Percentiles rank a stretch among this genome's conserved stretches.
These are phyloP conservation scores for Trimorus sp. DNA, from an alignment of 2,888 invertebrate genomes.

Conservation along the genomic window DNA sequence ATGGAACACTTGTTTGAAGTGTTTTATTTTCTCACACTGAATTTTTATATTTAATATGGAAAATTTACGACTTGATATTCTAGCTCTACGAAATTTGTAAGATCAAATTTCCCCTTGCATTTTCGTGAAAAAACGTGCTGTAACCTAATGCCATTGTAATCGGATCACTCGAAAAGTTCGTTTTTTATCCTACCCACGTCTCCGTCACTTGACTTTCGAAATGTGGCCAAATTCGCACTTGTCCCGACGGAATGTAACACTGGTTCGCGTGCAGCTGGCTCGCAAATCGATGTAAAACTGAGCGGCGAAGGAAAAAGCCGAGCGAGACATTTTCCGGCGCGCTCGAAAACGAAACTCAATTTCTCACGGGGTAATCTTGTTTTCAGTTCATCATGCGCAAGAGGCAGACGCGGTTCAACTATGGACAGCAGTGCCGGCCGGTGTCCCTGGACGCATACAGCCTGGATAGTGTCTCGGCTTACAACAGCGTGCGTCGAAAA, in stretches of 20 bases:
- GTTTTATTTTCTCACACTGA: too few species aligned
- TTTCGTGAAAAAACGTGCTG: too few species aligned
- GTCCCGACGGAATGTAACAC: not conserved
- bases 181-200: too few species aligned
- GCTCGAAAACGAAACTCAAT: slow-evolving; percentile 15
- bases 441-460: slow-evolving; percentile 95
- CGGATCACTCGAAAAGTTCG: too few species aligned
- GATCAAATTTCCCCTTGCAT: too few species aligned
- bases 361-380: slow-evolving; percentile 43
- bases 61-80: too few species aligned
- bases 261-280: slow-evolving; percentile 5
- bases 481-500: slow-evolving; percentile 89
- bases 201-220: too few species aligned
- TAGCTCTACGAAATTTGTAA: too few species aligned
- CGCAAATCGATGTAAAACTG: not conserved
- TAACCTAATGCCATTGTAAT: too few species aligned
- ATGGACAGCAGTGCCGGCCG: slow-evolving; percentile 93
- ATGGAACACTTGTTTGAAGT: too few species aligned
- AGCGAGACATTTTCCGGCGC: slow-evolving; percentile 6
- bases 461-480: slow-evolving; percentile 93
- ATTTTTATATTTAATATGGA: too few species aligned
- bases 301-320: not conserved
- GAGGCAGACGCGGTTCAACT: slow-evolving; percentile 90
- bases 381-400: slow-evolving; percentile 90
- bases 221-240: too few species aligned